Evolutionary conservation across 2,888 invertebrate genomes (phyloP), one percentile per base, ranked within the genome.

Genomic region (Acrocyrtus sp.): DNA sequence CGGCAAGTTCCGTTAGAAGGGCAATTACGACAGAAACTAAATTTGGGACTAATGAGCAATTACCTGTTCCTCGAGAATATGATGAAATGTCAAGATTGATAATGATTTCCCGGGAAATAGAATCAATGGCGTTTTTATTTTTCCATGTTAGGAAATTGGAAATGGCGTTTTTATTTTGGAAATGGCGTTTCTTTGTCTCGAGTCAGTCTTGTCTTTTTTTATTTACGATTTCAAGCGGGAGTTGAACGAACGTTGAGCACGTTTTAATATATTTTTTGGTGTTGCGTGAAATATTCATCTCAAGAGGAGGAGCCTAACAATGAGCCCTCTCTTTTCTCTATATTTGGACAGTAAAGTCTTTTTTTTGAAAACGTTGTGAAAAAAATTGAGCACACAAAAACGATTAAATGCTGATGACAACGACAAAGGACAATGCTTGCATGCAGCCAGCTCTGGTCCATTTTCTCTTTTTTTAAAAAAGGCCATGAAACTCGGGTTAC

Each of bases 391-490:
- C n/a, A 17, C 15, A 45, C 39, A 39, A 39, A 6, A 12, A 6
- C 12, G 19, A 6, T 17, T 5, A 5, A 45, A n/a, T 45, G 45
- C 8, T 45, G 19, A 45, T 10, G 51, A 61, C 48, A 57, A 70
- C 63, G 70, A 70, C 63, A 70, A 57, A 70, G 68, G 56, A 50
- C 50, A 50, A 68, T 39, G 63, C 62, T 63, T 45, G 70, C 70
- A 63, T 63, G 63, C 62, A 70, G 51, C 48, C 34, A 60, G 43
- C 53, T 12, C 19, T 56, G 17, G 24, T 58, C 50, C 15, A 57
- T 63, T 51, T 50, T 50, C 41, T 43, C 24, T 56, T 69, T 62
- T 70, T 47, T 56, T 12, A 56, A 69, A 63, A 69, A 47, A n/a
- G 57, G 41, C 57, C 62, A 62, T 70, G 69, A 62, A 70, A 57